phyloP scores from a whole-genome alignment of 2,797 vertebrate genomes.

The Poeciliopsis presidionis region DNA sequence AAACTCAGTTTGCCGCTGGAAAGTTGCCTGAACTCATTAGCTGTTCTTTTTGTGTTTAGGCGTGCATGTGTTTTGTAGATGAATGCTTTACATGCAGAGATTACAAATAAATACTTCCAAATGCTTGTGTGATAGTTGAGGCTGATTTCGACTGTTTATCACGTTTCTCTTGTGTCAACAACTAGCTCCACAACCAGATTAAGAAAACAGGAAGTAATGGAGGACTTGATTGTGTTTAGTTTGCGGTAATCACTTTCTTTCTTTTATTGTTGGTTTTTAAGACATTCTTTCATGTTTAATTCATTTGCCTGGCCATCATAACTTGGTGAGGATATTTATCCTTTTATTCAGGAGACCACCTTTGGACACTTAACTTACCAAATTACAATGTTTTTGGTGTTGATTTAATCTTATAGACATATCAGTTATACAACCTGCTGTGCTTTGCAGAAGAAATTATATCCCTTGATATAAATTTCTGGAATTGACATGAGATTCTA shows the following conservation, averaged over 20 bases:
- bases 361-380: background rate
- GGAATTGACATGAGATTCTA: background rate
- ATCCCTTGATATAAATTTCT: background rate
- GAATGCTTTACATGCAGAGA: constrained; percentile 29
- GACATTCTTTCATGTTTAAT: constrained; percentile 54
- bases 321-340: background rate
- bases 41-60: constrained; percentile 57
- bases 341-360: background rate
- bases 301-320: constrained; percentile 37
- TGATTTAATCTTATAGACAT: background rate
- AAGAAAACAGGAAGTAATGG: constrained; percentile 23
- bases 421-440: background rate
- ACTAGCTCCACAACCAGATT: constrained; percentile 19
- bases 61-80: constrained; percentile 51
- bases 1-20: constrained; percentile 59
- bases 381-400: background rate
- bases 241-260: constrained; percentile 26
- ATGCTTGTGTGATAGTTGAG: constrained; percentile 27
- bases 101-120: constrained; percentile 41
- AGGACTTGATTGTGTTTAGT: constrained; percentile 23
- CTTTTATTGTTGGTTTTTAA: constrained; percentile 47
- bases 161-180: constrained; percentile 28
- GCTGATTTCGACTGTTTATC: constrained; percentile 49
- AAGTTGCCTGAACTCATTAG: constrained; percentile 57
- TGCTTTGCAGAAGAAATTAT: background rate